Base-by-base conservation (phyloP, 2,113 vertebrate species). In the Paramisgurnus dabryanus region DNA sequence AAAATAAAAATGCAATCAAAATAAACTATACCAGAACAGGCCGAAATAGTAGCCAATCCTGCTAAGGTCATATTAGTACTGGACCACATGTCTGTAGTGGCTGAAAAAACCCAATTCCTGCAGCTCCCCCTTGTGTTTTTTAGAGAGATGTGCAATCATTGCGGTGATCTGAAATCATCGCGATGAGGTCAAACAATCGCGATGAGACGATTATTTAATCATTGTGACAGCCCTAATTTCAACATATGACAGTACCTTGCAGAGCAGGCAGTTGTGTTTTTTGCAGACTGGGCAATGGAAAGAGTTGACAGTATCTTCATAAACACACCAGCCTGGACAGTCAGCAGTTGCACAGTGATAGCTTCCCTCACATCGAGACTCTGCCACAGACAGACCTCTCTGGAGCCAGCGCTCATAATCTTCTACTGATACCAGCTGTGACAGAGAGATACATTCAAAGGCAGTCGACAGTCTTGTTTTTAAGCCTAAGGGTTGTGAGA, bases 301-400 rank as follows among this genome's bases (percentile, higher is more conserved):
- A 63, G 93, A 91, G 13, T 94, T 95, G 79, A 95, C 94, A 0
- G 90, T 90, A 67, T 95, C 95, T 85, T 96, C 95, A 27, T 94
- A 95, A 87, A 94, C 89, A 71, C 95, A 96, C 95, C 95, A 95
- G 72, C 95, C 95, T 0, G 73, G 87, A 67, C 95, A 96, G 89
- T 95, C 94, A 0, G 91, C 84, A 0, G 90, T 93, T 50, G 86
- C 89, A 78, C 95, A 95, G 87, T 96, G 95, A 83, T 95, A 96
- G 84, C 95, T 96, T 89, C 95, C 93, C 64, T 89, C 92, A 60
- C 93, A 93, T 6, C 94, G 91, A 4, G 93, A 95, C 91, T 96
- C 95, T 0, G 95, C 95, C 83, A 94, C 93, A 0, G 89, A 92
- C 77, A 95, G 90, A 4, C 95, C 86, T 53, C 92, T 88, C 83